A percentile compares a stretch with the other conserved stretches of the same genome.
phyloP scores from a whole-genome alignment of 2,888 invertebrate species.

The Phlogophora meticulosa region DNA sequence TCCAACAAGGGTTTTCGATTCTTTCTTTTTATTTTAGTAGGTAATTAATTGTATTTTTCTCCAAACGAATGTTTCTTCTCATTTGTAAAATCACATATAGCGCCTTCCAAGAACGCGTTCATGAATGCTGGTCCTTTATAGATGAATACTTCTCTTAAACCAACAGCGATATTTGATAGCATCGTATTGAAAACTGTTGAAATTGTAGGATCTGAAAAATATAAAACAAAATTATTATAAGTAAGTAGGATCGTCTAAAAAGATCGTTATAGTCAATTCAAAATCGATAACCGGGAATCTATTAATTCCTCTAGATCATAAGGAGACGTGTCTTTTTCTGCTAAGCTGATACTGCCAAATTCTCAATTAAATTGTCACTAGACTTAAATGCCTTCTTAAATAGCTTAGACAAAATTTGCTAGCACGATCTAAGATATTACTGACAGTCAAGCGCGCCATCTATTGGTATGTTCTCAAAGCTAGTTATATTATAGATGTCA shows the following conservation, averaged over 20 bases:
- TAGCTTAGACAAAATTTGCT: background rate
- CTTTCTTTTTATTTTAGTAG: too few species aligned
- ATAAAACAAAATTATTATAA: too few species aligned
- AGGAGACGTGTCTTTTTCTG: too few species aligned
- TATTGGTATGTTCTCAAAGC: background rate
- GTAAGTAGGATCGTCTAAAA: too few species aligned
- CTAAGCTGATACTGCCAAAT: too few species aligned
- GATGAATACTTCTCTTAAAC: constrained; percentile 13
- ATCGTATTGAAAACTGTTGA: constrained; percentile 14
- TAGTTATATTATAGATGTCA: background rate
- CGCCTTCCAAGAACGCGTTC: constrained; percentile 25
- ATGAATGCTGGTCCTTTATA: constrained; percentile 35
- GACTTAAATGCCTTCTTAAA: too few species aligned
- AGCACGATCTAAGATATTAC: background rate
- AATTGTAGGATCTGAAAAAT: constrained; percentile 14
- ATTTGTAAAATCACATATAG: constrained; percentile 36
- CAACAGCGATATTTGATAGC: background rate
- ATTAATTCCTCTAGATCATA: too few species aligned
- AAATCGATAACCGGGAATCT: background rate
- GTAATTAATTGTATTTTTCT: too few species aligned
- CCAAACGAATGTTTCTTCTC: background rate
- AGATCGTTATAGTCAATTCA: background rate
- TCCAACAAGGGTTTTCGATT: too few species aligned
- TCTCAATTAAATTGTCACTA: too few species aligned
- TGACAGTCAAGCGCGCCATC: background rate